Base-by-base conservation (phyloP, 2,888 invertebrate genomes). In the Malacosoma neustria region DNA sequence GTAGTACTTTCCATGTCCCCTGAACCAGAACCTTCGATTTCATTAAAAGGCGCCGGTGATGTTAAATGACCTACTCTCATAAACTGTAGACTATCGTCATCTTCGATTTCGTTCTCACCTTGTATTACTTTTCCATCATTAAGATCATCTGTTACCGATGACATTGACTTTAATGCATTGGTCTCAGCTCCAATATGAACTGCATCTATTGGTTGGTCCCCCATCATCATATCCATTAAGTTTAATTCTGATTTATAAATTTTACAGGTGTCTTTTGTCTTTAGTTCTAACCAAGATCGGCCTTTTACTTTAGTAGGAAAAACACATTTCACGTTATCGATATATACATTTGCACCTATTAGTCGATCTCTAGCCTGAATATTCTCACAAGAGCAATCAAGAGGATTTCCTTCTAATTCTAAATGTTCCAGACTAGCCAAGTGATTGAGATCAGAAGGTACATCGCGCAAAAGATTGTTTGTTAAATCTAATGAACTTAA, bases 351-450 rank as follows among this genome's bases (percentile, higher is more conserved):
- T 41, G 79, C 80, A 42, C 82, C 66, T 34, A 88, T 60, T 48
- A 93, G 66, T 49, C 84, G 82, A 55, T 92, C 90, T 45, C 92
- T 87, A 34, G 88, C 82, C 45, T 87, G 76, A 39, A 93, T 68
- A 39, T 92, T 91, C 44, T 88, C 87, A 59, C 93, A 93, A 14
- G 90, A 88, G 69, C 93, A 94, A 50, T 90, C 82, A 4, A 94
- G 74, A 29, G 89, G 89, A 62, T 94, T 94, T 32, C 89, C 90
- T 35, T 88, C 84, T 40, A 94, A 57, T 61, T 92, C 89, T 40
- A 94, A 73, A 50, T 88, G 87, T 59, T 88, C 88, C 37, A 93
- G 70, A 51, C 86, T 69, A 32, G 73, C 75, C 39, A 91, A 69
- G 46, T 77, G 76, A 13, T 71, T 76, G 39, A 92, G 60, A 49